phyloP scores from a whole-genome alignment of 2,888 invertebrate genomes.

The Odontothrips loti region DNA sequence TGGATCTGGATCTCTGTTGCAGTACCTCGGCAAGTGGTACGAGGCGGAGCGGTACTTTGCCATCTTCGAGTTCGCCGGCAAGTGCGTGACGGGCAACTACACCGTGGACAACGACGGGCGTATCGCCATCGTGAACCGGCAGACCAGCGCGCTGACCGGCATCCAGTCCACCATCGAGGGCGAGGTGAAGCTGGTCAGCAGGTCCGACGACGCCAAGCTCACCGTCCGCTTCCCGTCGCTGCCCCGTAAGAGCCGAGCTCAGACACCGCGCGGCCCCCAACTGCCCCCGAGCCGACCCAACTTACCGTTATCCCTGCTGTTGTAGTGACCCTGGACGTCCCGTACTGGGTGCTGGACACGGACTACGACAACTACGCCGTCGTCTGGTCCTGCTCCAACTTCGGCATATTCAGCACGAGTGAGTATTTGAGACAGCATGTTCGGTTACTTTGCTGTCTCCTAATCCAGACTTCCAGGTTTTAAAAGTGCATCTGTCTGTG shows the following conservation, averaged over 20 bases:
- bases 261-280: no score
- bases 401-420: slow-evolving; percentile 47
- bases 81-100: slow-evolving; percentile 69
- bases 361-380: slow-evolving; percentile 60
- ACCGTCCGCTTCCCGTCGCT: slow-evolving; percentile 59
- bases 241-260: slow-evolving; percentile 54
- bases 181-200: slow-evolving; percentile 52
- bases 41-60: slow-evolving; percentile 72
- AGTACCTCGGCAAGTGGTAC: slow-evolving; percentile 76
- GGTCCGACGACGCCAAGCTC: slow-evolving; percentile 57
- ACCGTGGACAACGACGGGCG: slow-evolving; percentile 48
- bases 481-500: neutral
- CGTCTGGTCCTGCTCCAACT: slow-evolving; percentile 58
- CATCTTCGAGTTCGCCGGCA: slow-evolving; percentile 67
- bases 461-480: neutral
- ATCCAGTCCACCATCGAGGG: slow-evolving; percentile 55
- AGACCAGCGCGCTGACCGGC: slow-evolving; percentile 52
- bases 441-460: neutral
- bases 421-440: no score
- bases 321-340: slow-evolving; percentile 51
- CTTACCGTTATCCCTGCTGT: slow-evolving; percentile 43
- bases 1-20: slow-evolving; percentile 41
- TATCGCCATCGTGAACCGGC: slow-evolving; percentile 48
- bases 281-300: slow-evolving; percentile 35
- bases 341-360: slow-evolving; percentile 62